Conservation (phyloP, 2,888 invertebrate species). For the Acanthosoma haemorrhoidale region DNA sequence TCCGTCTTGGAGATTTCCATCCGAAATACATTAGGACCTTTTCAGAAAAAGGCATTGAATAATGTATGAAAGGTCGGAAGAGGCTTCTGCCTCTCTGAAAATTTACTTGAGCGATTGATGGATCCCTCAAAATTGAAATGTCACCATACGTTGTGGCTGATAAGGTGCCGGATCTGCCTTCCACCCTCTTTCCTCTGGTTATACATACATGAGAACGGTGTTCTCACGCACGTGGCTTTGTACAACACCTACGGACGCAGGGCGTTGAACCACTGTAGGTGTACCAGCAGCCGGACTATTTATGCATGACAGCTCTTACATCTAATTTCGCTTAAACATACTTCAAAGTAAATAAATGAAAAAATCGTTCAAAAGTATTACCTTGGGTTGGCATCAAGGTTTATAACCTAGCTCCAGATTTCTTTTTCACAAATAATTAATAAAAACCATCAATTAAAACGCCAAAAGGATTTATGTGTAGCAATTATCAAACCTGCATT, state of each 20-base stretch:
- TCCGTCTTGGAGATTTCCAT: not conserved
- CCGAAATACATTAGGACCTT: slow-evolving; percentile 5
- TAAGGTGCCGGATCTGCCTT: not conserved
- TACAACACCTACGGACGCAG: no score
- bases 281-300: no score
- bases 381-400: no score
- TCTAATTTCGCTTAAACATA: no score
- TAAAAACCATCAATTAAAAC: no score
- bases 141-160: not conserved
- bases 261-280: not conserved
- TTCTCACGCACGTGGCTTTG: not conserved
- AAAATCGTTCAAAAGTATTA: no score
- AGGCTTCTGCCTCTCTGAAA: not conserved
- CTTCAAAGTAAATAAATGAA: no score
- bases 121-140: slow-evolving; percentile 13
- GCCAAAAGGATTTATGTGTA: no score
- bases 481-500: no score
- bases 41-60: not conserved
- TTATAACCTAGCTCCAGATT: no score
- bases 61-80: not conserved
- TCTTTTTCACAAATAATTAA: no score
- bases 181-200: not conserved
- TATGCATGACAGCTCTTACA: no score
- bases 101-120: slow-evolving; percentile 8
- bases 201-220: not conserved